Conservation (phyloP, 1,140 invertebrate genomes). For the Ostrea denselamellosa region DNA sequence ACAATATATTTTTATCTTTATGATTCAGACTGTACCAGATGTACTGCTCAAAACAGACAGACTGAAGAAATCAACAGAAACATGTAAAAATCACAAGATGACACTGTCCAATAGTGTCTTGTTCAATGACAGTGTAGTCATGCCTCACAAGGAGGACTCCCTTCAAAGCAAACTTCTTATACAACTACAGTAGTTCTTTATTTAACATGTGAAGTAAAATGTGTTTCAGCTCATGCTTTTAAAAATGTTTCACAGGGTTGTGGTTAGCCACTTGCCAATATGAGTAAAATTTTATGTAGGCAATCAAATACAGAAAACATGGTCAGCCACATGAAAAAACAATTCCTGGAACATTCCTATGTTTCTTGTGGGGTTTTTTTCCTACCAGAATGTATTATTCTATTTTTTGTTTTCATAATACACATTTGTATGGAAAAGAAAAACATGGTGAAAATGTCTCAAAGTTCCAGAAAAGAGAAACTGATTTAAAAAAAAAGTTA, state of each 20-base stretch:
- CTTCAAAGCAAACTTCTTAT: background rate
- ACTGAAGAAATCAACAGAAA: conserved; percentile 20
- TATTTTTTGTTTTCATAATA: too few relatives aligned
- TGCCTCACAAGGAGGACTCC: background rate
- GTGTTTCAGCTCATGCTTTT: too few relatives aligned
- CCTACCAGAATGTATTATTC: too few relatives aligned
- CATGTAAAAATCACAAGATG: background rate
- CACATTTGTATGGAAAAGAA: too few relatives aligned
- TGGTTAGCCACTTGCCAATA: background rate
- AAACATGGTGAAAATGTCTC: too few relatives aligned
- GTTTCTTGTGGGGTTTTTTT: too few relatives aligned
- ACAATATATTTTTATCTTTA: background rate
- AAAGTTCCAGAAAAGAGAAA: too few relatives aligned
- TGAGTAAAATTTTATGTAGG: background rate
- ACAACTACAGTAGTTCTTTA: background rate
- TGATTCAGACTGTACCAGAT: conserved; percentile 7
- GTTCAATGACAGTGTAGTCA: conserved; percentile 16
- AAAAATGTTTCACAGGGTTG: background rate
- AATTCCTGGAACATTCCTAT: too few relatives aligned
- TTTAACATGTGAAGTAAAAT: too few relatives aligned
- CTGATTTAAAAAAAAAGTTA: too few relatives aligned
- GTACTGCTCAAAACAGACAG: background rate
- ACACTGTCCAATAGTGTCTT: background rate
- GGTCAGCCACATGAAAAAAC: too few relatives aligned
- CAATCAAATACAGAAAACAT: too few relatives aligned